phyloP scores from a whole-genome alignment of 2,797 vertebrate species.

The Channallabes apus region DNA sequence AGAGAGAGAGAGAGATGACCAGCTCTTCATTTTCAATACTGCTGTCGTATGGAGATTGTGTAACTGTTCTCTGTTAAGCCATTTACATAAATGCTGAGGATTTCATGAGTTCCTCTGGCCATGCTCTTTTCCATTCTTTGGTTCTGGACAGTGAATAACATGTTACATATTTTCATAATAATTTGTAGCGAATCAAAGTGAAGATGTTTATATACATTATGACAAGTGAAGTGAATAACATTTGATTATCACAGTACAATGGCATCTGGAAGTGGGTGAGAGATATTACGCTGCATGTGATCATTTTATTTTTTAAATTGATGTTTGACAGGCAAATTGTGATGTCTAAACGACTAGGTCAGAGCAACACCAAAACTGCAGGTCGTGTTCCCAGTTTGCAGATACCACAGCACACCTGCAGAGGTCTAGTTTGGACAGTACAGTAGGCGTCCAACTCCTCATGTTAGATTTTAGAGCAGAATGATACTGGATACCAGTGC shows the following conservation, averaged over 20 bases:
- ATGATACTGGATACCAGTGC: neutral
- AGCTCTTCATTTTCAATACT: conserved; percentile 76
- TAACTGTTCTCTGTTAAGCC: conserved; percentile 75
- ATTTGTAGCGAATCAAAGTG: neutral
- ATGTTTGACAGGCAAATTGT: too few species aligned
- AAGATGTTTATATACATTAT: neutral
- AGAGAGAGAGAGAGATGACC: conserved; percentile 62
- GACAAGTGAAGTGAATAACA: too few species aligned
- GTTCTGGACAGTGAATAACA: neutral
- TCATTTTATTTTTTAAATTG: too few species aligned
- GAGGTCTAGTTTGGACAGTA: too few species aligned
- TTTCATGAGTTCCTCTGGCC: conserved; percentile 69
- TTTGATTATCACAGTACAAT: too few species aligned
- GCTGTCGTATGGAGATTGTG: conserved; percentile 77
- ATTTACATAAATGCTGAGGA: conserved; percentile 79
- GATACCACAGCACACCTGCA: too few species aligned
- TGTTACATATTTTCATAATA: neutral
- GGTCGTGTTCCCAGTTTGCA: too few species aligned
- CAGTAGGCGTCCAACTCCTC: too few species aligned
- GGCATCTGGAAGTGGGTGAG: too few species aligned
- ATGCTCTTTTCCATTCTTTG: conserved; percentile 42
- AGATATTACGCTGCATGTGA: too few species aligned
- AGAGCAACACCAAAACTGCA: too few species aligned
- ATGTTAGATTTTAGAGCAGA: neutral
- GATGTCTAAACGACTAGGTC: too few species aligned